These are phyloP conservation scores for human DNA, from an alignment of 2,113 vertebrate species.

Conservation along the genomic window GRCh38 chr5:167144001-167144500, in stretches of 20 bases:
- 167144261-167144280: neutral
- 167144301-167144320: neutral
- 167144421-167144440: neutral
- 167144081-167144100: constrained; percentile 80
- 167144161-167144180: neutral
- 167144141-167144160: constrained; percentile 79
- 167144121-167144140: constrained; percentile 81
- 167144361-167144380: neutral
- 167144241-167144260: neutral
- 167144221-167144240: accelerated
- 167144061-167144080: constrained; percentile 78
- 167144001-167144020: constrained; percentile 61
- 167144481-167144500: neutral
- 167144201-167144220: neutral
- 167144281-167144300: neutral
- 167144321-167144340: accelerated
- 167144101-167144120: constrained; percentile 80
- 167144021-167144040: constrained; percentile 81
- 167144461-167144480: neutral
- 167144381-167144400: neutral
- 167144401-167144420: neutral
- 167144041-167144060: constrained; percentile 79
- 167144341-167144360: neutral
- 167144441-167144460: neutral
- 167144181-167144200: neutral